Evolutionary conservation across 2,888 invertebrate genomes (phyloP), one percentile per base, ranked within the genome.

Genomic region (Tenthredo amoena): DNA sequence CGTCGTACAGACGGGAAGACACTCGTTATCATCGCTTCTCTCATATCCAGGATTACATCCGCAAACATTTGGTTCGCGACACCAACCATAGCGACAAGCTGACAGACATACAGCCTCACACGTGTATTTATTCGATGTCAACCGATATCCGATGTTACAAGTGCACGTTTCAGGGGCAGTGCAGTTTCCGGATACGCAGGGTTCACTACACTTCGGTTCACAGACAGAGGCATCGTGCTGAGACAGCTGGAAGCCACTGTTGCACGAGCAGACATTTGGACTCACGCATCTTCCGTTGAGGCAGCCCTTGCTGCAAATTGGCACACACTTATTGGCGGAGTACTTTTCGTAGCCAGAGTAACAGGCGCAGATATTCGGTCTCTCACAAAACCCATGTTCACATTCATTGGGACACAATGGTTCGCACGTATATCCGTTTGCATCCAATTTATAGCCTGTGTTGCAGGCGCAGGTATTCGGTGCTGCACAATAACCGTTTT

Each of bases 61-160:
- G 89, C 95, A 95, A 21, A 93, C 92, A 86, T 95, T 94, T 1
- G 95, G 94, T 0, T 95, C 95, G 0, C 96, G 95, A 89, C 97
- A 97, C 31, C 95, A 94, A 0, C 97, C 97, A 90, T 97, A 97
- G 10, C 94, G 94, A 88, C 97, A 97, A 0, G 97, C 97, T 18
- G 95, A 95, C 0, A 95, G 94, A 89, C 97, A 97, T 87, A 95
- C 93, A 0, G 96, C 95, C 7, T 95, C 88, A 87, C 96, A 96
- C 83, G 95, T 94, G 89, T 47, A 88, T 0, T 87, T 84, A 2
- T 88, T 87, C 9, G 81, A 86, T 81, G 92, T 91, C 0, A 34
- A n/a, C 15, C 26, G n/a, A 34, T 77, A 77, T 86, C 88, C 88
- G 47, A 47, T 10, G 40, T 88, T 68, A 87, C 94, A 94, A 43